Evolutionary conservation across 1,140 invertebrate species (phyloP).

Genomic region (Atopsyche davidsoni): DNA sequence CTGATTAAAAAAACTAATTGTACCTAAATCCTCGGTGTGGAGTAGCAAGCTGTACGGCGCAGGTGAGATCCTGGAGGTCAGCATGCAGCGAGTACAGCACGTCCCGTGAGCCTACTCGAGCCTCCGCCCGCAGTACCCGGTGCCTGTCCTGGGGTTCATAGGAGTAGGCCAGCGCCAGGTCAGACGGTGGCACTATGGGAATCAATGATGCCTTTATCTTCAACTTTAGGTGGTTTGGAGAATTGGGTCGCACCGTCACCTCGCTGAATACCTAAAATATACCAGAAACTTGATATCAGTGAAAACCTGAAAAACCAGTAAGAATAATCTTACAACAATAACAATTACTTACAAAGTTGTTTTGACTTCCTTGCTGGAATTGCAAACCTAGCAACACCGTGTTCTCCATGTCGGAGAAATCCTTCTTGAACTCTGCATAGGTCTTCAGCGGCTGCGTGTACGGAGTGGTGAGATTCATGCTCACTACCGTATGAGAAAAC

Average conservation of each 20-base stretch:
- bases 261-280: slow-evolving; percentile 42
- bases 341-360: slow-evolving; percentile 42
- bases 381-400: slow-evolving; percentile 51
- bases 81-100: slow-evolving; percentile 38
- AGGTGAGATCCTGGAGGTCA: slow-evolving; percentile 33
- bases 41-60: slow-evolving; percentile 36
- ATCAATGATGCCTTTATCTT: slow-evolving; percentile 36
- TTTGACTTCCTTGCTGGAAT: slow-evolving; percentile 42
- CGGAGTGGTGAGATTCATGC: slow-evolving; percentile 54
- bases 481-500: too few relatives aligned
- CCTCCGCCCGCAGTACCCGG: slow-evolving; percentile 33
- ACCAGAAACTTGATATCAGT: too few relatives aligned
- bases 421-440: slow-evolving; percentile 56
- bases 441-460: slow-evolving; percentile 57
- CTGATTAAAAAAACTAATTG: not conserved
- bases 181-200: slow-evolving; percentile 35
- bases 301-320: slow-evolving; percentile 2
- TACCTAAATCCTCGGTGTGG: slow-evolving; percentile 42
- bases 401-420: slow-evolving; percentile 58
- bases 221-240: slow-evolving; percentile 43
- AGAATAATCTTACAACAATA: not conserved
- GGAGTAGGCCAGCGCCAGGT: slow-evolving; percentile 33
- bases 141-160: slow-evolving; percentile 27
- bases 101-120: slow-evolving; percentile 32
- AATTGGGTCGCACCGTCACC: slow-evolving; percentile 46